Evolutionary conservation across 2,113 vertebrate species (phyloP).

Genomic region (zebrafish (Danio rerio)): GRCz12tu NC_133196.1:41004501-41005000

Average conservation of each 20-base stretch:
- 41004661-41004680: slow-evolving; percentile 35
- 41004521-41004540: neutral
- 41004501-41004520: slow-evolving; percentile 17
- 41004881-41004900: neutral
- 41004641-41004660: slow-evolving; percentile 21
- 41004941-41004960: slow-evolving; percentile 70
- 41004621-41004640: slow-evolving; percentile 44
- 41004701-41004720: neutral
- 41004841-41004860: neutral
- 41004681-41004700: neutral
- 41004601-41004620: slow-evolving; percentile 49
- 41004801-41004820: neutral
- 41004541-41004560: neutral
- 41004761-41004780: neutral
- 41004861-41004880: neutral
- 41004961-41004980: slow-evolving; percentile 79
- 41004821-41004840: neutral
- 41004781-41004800: neutral
- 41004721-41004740: neutral
- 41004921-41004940: slow-evolving; percentile 44
- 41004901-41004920: slow-evolving; percentile 1
- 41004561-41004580: slow-evolving; percentile 41
- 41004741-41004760: neutral
- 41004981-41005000: slow-evolving; percentile 73
- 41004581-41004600: slow-evolving; percentile 44